A percentile compares a stretch with the other conserved stretches of the same genome.
Evolutionary conservation across 2,797 vertebrate species (phyloP).

Genomic region (Malurus splendens): DNA sequence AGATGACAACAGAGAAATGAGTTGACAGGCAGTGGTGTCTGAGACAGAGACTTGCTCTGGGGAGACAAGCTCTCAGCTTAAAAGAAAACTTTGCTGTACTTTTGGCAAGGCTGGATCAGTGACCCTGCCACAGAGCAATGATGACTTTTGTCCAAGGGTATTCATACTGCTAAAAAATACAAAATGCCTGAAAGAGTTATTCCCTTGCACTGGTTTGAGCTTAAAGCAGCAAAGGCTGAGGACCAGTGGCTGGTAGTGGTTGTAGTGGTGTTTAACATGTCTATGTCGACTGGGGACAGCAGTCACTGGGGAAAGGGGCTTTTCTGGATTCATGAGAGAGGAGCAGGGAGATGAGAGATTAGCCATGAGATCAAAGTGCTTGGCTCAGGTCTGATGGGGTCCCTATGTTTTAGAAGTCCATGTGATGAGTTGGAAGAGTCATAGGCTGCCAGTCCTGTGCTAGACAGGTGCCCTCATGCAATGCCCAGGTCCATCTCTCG

Average conservation of each 20-base stretch:
- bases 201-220: not conserved
- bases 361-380: not conserved
- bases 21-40: not conserved
- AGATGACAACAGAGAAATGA: not conserved
- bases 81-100: not conserved
- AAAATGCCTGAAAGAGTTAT: not conserved
- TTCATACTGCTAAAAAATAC: not conserved
- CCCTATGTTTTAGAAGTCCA: not conserved
- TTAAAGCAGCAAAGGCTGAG: not conserved
- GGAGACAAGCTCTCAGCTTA: not conserved
- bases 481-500: not conserved
- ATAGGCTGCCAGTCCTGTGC: too few relatives aligned
- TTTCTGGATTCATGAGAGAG: not conserved
- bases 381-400: rapidly evolving
- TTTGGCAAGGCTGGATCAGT: not conserved
- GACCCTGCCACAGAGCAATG: not conserved
- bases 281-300: not conserved
- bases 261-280: not conserved
- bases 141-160: not conserved
- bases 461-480: not conserved
- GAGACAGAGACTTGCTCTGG: not conserved
- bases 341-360: not conserved
- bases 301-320: not conserved
- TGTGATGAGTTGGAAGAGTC: not conserved
- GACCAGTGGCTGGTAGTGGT: not conserved